phyloP scores from a whole-genome alignment of 2,888 invertebrate species.

The Euplexia lucipara region DNA sequence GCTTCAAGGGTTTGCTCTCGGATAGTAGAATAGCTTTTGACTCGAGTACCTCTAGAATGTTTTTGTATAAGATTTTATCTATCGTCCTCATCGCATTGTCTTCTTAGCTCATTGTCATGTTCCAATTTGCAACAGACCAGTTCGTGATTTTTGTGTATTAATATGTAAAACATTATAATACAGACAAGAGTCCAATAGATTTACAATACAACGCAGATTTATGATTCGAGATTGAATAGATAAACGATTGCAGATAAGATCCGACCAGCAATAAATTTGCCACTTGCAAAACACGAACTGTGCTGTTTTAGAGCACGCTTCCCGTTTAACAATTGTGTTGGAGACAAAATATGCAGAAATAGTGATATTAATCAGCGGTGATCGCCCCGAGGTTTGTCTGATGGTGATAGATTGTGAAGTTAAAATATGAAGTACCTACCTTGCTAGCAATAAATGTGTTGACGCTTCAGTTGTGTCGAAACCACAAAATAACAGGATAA shows the following conservation, averaged over 20 bases:
- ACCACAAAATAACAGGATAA: background rate
- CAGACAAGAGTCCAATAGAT: conserved; percentile 47
- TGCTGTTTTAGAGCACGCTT: conserved; percentile 57
- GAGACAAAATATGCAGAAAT: conserved; percentile 53
- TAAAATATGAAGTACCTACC: conserved; percentile 31
- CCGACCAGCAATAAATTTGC: conserved; percentile 58
- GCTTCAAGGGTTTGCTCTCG: conserved; percentile 6
- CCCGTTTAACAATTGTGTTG: conserved; percentile 60
- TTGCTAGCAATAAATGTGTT: conserved; percentile 21
- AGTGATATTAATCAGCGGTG: conserved; percentile 54
- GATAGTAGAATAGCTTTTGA: conserved; percentile 7
- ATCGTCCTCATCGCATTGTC: background rate
- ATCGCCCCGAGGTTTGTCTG: conserved; percentile 45
- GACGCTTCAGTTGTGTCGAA: conserved; percentile 32
- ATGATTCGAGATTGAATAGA: conserved; percentile 61
- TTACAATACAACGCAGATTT: conserved; percentile 60
- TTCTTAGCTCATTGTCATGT: conserved; percentile 33
- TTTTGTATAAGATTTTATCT: conserved; percentile 12
- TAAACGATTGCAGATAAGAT: conserved; percentile 63
- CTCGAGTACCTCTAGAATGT: conserved; percentile 18
- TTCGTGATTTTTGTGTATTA: conserved; percentile 50
- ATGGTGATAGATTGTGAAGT: conserved; percentile 33
- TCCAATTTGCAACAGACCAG: conserved; percentile 37
- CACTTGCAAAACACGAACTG: conserved; percentile 62
- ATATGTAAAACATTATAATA: conserved; percentile 53